These are phyloP conservation scores for Archilochus colubris DNA, from an alignment of 2,113 vertebrate species.

Conservation along the genomic window DNA sequence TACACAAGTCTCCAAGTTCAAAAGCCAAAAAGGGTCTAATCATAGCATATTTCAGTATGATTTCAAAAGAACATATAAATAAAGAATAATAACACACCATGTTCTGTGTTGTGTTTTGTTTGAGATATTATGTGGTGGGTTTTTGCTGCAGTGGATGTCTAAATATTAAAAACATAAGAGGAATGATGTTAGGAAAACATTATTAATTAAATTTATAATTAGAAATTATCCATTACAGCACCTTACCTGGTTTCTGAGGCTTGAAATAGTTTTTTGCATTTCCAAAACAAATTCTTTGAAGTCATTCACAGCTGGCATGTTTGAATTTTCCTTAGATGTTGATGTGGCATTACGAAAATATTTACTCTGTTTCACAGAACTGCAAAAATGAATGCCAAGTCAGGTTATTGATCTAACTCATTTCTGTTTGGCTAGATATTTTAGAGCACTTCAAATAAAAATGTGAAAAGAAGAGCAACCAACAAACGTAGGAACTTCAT, in stretches of 20 bases:
- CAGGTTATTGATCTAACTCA: neutral
- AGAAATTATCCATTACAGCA: neutral
- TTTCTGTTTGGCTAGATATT: neutral
- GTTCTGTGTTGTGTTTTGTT: neutral
- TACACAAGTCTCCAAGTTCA: neutral
- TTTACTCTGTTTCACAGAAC: constrained; percentile 58
- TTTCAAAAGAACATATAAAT: neutral
- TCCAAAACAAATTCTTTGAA: constrained; percentile 93
- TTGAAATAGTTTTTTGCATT: constrained; percentile 94
- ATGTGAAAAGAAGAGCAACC: neutral
- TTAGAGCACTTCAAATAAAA: neutral
- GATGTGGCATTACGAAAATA: constrained; percentile 77
- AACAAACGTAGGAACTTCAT: neutral
- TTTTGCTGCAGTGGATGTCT: neutral
- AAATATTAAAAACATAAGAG: neutral
- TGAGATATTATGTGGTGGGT: neutral
- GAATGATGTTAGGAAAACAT: neutral
- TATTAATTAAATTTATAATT: neutral
- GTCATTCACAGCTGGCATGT: constrained; percentile 77
- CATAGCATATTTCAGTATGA: neutral
- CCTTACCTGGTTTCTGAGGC: constrained; percentile 91
- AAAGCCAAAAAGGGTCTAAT: neutral
- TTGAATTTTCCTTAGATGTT: constrained; percentile 58
- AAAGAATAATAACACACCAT: neutral
- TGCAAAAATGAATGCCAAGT: constrained; percentile 26